phyloP scores from a whole-genome alignment of 2,888 invertebrate species.

The Limnephilus lunatus region DNA sequence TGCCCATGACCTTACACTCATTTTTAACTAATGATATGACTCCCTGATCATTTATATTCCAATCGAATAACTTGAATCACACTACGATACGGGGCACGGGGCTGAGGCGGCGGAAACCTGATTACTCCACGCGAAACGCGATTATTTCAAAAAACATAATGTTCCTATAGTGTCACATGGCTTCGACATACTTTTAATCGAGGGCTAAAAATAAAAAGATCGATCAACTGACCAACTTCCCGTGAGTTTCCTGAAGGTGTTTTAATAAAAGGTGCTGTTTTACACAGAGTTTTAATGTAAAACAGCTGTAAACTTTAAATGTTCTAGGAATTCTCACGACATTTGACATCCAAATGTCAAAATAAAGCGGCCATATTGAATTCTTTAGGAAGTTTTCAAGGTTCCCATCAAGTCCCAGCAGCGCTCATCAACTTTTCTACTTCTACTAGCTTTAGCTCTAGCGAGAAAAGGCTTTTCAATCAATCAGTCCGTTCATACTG shows the following conservation, averaged over 20 bases:
- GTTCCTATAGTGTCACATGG: conserved; percentile 57
- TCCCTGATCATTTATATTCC: conserved; percentile 58
- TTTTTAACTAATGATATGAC: conserved; percentile 70
- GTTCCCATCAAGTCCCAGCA: conserved; percentile 53
- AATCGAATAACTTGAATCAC: conserved; percentile 17
- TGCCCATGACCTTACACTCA: conserved; percentile 77
- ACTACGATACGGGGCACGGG: conserved; percentile 34
- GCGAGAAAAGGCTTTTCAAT: not conserved
- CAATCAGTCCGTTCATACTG: not conserved
- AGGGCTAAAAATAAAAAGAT: conserved; percentile 53
- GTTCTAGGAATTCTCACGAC: conserved; percentile 65
- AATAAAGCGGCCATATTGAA: conserved; percentile 78
- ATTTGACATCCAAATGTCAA: conserved; percentile 79
- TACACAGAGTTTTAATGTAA: conserved; percentile 45
- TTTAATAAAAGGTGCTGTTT: conserved; percentile 29
- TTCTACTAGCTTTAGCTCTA: not conserved
- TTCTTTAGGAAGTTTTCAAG: conserved; percentile 60
- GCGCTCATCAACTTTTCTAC: conserved; percentile 38
- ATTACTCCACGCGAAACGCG: conserved; percentile 46
- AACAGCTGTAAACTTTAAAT: conserved; percentile 54
- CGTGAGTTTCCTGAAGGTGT: conserved; percentile 33
- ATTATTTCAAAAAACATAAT: conserved; percentile 59
- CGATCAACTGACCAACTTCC: conserved; percentile 34
- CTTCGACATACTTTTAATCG: conserved; percentile 47
- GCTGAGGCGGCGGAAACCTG: conserved; percentile 35